These are phyloP conservation scores for Meteorus sp. DNA, from an alignment of 1,140 invertebrate species.

Conservation along the genomic window DNA sequence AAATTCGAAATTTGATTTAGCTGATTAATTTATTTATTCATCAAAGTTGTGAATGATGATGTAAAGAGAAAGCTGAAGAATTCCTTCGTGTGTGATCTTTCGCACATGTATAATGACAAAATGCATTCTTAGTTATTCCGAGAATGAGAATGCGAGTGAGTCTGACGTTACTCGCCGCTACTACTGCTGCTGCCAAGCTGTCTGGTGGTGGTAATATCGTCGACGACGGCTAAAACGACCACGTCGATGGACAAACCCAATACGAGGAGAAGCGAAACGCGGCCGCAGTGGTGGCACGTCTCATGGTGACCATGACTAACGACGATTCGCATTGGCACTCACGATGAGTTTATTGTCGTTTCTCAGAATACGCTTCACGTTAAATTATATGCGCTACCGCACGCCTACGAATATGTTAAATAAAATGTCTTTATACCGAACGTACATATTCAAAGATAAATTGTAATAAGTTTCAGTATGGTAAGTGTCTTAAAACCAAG, in stretches of 20 bases:
- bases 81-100: conserved; percentile 21
- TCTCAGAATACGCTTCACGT: conserved; percentile 20
- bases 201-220: conserved; percentile 21
- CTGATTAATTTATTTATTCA: not conserved
- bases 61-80: not conserved
- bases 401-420: conserved; percentile 9
- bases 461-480: no score
- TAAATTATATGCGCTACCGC: conserved; percentile 4
- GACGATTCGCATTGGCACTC: conserved; percentile 24
- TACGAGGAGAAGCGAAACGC: not conserved
- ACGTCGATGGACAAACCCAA: not conserved
- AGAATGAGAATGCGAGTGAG: conserved; percentile 26
- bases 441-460: not conserved
- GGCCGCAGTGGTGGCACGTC: conserved; percentile 10
- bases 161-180: no score
- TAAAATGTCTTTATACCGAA: not conserved
- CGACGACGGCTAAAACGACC: conserved; percentile 4
- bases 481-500: no score
- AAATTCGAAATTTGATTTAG: not conserved
- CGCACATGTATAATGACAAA: no score
- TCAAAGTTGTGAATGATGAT: no score
- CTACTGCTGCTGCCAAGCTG: conserved; percentile 26
- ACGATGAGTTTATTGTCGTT: conserved; percentile 26
- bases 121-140: conserved; percentile 19
- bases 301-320: conserved; percentile 27